These are phyloP conservation scores for Falco cherrug DNA, from an alignment of 2,797 vertebrate genomes.

Conservation along the genomic window DNA sequence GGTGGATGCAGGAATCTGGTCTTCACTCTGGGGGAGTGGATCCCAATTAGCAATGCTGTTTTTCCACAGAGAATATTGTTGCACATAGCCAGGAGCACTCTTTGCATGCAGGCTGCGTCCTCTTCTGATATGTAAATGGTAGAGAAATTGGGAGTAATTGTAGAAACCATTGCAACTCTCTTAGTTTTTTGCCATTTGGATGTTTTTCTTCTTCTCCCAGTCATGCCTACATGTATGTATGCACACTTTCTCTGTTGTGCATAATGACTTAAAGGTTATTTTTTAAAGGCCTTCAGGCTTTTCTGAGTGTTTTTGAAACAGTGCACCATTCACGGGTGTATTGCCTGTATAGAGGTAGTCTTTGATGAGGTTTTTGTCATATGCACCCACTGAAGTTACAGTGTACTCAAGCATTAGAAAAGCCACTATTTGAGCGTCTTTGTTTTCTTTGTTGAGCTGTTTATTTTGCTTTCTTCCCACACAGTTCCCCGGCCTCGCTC, in stretches of 20 bases:
- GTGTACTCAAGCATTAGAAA: conserved; percentile 77
- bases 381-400: conserved; percentile 71
- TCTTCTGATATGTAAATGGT: background rate
- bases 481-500: conserved; percentile 73
- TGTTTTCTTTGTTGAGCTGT: conserved; percentile 84
- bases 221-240: background rate
- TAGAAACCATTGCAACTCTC: background rate
- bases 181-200: background rate
- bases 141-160: background rate
- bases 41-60: background rate
- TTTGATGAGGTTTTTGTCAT: conserved; percentile 76
- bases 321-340: conserved; percentile 40
- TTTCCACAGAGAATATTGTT: background rate
- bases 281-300: conserved; percentile 16
- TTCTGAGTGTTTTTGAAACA: conserved; percentile 4
- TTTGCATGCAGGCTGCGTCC: background rate
- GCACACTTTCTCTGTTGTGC: background rate
- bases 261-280: background rate
- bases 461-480: conserved; percentile 83
- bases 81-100: background rate
- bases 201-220: background rate
- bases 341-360: conserved; percentile 68
- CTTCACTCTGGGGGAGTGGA: accelerated
- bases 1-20: background rate
- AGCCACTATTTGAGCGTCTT: conserved; percentile 73